phyloP scores from a whole-genome alignment of 2,113 vertebrate genomes.

The Oncorhynchus gorbuscha region DNA sequence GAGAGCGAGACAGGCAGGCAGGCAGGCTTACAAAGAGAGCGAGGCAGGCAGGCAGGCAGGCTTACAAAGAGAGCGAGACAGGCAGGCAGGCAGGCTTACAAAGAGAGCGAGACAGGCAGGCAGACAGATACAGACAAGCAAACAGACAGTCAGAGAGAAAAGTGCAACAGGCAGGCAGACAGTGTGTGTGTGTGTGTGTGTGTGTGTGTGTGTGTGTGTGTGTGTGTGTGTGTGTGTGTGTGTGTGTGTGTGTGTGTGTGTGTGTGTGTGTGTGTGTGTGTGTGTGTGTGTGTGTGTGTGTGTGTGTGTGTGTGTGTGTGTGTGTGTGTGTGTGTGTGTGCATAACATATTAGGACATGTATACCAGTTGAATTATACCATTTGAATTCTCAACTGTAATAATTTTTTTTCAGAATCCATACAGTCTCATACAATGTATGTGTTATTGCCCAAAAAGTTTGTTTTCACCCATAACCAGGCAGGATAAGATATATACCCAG shows the following conservation, averaged over 20 bases:
- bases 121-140: background rate
- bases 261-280: conserved; percentile 9
- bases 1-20: no score
- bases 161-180: background rate
- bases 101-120: background rate
- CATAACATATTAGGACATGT: background rate
- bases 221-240: conserved; percentile 6
- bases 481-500: no score
- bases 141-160: background rate
- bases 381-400: background rate
- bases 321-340: background rate
- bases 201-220: background rate
- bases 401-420: background rate
- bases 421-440: background rate
- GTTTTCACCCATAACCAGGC: conserved; percentile 67
- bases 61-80: no score
- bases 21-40: no score
- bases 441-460: conserved; percentile 65
- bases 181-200: conserved; percentile 1
- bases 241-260: conserved; percentile 8
- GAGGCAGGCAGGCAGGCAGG: no score
- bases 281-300: no score
- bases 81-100: background rate
- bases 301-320: conserved; percentile 1
- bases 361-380: background rate